phyloP scores from a whole-genome alignment of 2,113 vertebrate genomes.

The Hucho hucho region DNA sequence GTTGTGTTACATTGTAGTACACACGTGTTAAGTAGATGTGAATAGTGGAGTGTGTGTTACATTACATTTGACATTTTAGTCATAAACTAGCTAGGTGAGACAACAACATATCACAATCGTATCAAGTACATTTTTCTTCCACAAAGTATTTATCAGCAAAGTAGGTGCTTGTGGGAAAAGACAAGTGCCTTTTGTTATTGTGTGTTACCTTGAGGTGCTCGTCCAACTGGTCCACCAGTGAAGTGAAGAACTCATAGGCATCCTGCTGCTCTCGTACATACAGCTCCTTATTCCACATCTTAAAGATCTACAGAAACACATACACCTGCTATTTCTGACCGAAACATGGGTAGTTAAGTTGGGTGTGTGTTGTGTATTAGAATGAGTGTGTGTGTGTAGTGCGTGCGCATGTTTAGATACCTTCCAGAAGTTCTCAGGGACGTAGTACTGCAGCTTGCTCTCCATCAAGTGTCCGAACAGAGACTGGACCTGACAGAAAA shows the following conservation, averaged over 20 bases:
- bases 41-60: too few species aligned
- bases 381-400: background rate
- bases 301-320: conserved; percentile 85
- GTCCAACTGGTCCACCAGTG: conserved; percentile 96
- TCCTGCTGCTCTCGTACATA: conserved; percentile 97
- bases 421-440: conserved; percentile 99
- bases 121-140: too few species aligned
- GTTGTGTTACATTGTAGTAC: background rate
- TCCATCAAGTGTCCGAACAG: conserved; percentile 98
- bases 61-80: too few species aligned
- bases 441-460: conserved; percentile 97
- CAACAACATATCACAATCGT: too few species aligned
- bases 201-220: conserved; percentile 92
- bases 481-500: conserved; percentile 97
- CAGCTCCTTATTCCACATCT: conserved; percentile 99
- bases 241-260: conserved; percentile 98
- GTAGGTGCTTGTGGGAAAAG: background rate
- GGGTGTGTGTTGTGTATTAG: background rate
- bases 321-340: background rate
- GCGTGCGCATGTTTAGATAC: conserved; percentile 53
- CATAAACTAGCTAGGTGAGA: too few species aligned
- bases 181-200: too few species aligned
- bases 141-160: too few species aligned
- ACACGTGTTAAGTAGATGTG: background rate
- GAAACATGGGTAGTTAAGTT: background rate